Evolutionary conservation across 2,113 vertebrate genomes (phyloP), one percentile per base, ranked within the genome.

Genomic region (Hippocampus guttulatus): DNA sequence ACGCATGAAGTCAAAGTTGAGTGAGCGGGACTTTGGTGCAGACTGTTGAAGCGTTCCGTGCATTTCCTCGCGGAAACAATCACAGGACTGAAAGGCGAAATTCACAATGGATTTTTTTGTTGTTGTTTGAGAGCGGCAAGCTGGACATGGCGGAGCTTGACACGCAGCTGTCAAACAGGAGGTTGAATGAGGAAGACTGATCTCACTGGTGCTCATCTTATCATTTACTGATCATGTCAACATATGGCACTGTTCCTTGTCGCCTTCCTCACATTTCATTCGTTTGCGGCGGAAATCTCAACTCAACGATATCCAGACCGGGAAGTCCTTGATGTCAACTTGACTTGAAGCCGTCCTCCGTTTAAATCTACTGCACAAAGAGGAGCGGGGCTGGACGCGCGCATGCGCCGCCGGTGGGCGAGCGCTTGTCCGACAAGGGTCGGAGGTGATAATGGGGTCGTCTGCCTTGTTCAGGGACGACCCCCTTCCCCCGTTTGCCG

Each of bases 371-470:
- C 41, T 7, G 74, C 73, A 60, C 62, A 5, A 43, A 43, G 43
- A 70, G 49, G 60, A 54, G 40, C 12, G 23, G 45, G 55, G 81
- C 70, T 10, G 52, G 49, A 67, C 16, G 67, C 57, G 54, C 76
- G 54, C 77, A 75, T 15, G 12, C 14, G 12, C 43, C 43, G 3
- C 15, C 5, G 5, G 15, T 15, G 15, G 14, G 47, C 5, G 15
- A 76, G 78, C 73, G 71, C 38, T 84, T 85, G 85, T 86, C 84
- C 89, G 81, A 86, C 80, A 71, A 69, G 77, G 87, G 84, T 71
- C 84, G 88, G 87, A 85, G 82, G 81, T 88, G 86, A 87, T 86
- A 84, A 88, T 87, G 84, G 84, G 86, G 84, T 90, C 81, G 73
- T 88, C 89, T 91, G 85, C 87, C 86, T 82, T 83, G 78, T 80